Evolutionary conservation across 1,140 invertebrate species (phyloP), one percentile per base, ranked within the genome.

Genomic region (Diorhabda sublineata): DNA sequence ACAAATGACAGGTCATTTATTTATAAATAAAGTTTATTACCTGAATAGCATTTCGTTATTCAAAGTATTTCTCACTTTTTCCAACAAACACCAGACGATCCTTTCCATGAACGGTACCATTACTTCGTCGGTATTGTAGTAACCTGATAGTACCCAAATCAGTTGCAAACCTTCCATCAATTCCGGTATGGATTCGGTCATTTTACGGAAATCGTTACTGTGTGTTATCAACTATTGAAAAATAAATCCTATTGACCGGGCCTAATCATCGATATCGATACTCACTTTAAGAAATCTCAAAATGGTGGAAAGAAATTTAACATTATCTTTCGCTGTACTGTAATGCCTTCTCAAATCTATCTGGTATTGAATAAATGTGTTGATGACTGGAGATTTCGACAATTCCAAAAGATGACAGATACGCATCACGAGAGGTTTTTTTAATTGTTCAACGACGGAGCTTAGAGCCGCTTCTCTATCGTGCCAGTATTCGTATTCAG

Each of bases 401-500:
- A 79, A 73, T 61, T 84, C 82, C 41, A 91, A 81, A 64, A 89
- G 78, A 58, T 85, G 73, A n/a, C 84, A 73, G 58, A 81, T 89
- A 71, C 87, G 84, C 41, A 86, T 78, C 2, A 93, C 87, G 62
- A 85, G 85, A 0, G 87, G 85, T 9, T 89, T 85, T 75, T 94
- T 92, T 7, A 96, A 76, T 77, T 96, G 92, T 75, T 96, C 93
- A 52, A 91, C 85, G 0, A 95, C 81, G 8, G 89, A 84, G 64
- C 91, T 91, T 3, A 95, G 82, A 62, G 89, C 88, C 0, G 87
- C 87, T 76, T 94, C 88, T 74, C 89, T 83, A 70, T 92, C 88
- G 44, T 90, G 84, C 94, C 94, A 96, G 71, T 91, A 93, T 59
- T 90, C 88, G 73, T 91, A 93, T 77, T 95, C 92, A 0, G 90